Evolutionary conservation across 2,888 invertebrate genomes (phyloP).

Genomic region (Noctuana brunneofusca): DNA sequence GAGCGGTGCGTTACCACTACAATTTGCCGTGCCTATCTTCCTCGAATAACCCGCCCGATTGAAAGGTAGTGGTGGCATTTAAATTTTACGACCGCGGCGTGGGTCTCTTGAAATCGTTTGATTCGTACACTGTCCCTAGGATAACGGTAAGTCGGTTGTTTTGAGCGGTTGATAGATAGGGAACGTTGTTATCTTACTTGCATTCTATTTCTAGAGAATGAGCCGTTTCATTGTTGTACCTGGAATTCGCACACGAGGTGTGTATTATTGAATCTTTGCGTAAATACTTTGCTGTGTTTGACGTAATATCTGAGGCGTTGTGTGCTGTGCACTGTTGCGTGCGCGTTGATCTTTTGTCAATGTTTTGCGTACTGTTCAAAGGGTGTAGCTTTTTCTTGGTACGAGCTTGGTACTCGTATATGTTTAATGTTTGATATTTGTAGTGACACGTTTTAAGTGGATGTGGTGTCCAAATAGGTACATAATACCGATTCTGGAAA

Average conservation of each 20-base stretch:
- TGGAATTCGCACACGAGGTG: conserved; percentile 46
- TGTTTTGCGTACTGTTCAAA: conserved; percentile 4
- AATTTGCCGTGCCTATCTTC: conserved; percentile 39
- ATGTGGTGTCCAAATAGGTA: not conserved
- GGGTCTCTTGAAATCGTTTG: conserved; percentile 39
- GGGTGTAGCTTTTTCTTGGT: conserved; percentile 2
- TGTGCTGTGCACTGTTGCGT: not conserved
- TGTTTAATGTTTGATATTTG: not conserved
- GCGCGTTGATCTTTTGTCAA: conserved; percentile 10
- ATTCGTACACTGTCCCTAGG: conserved; percentile 41
- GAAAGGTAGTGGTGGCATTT: conserved; percentile 44
- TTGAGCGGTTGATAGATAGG: conserved; percentile 46
- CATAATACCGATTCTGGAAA: not conserved
- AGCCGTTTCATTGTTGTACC: conserved; percentile 50
- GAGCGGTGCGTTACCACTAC: conserved; percentile 33
- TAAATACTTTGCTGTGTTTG: conserved; percentile 36
- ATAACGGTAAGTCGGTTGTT: conserved; percentile 53
- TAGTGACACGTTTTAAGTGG: not conserved
- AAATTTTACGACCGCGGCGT: conserved; percentile 38
- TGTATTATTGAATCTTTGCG: conserved; percentile 38
- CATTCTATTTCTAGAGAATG: conserved; percentile 54
- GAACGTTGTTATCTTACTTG: conserved; percentile 52
- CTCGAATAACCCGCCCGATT: conserved; percentile 48
- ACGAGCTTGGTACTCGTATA: not conserved
- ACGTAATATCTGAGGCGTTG: conserved; percentile 21